These are phyloP conservation scores for Megamerina dolium DNA, from an alignment of 2,888 invertebrate genomes.

Conservation along the genomic window DNA sequence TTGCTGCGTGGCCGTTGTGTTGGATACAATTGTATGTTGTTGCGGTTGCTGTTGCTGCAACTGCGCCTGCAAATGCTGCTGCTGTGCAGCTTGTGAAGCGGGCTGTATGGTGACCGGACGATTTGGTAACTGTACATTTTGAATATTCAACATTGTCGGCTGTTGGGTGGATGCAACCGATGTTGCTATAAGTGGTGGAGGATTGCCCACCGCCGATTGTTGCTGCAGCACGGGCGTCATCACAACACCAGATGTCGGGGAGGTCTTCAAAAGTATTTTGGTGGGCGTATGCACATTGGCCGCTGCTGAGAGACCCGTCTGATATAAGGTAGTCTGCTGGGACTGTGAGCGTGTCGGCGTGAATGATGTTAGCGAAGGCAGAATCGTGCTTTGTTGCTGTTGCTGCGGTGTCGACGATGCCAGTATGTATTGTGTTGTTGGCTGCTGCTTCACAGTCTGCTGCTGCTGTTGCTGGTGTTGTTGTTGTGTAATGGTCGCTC, in stretches of 20 bases:
- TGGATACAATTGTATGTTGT: slow-evolving; percentile 46
- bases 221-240: slow-evolving; percentile 41
- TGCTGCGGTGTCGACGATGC: slow-evolving; percentile 8
- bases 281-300: slow-evolving; percentile 38
- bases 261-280: slow-evolving; percentile 48
- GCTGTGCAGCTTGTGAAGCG: slow-evolving; percentile 47
- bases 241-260: slow-evolving; percentile 44
- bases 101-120: slow-evolving; percentile 48
- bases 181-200: slow-evolving; percentile 47
- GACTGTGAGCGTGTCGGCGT: slow-evolving; percentile 35
- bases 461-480: slow-evolving; percentile 33
- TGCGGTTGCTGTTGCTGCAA: slow-evolving; percentile 42
- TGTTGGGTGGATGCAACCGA: slow-evolving; percentile 31
- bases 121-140: slow-evolving; percentile 48
- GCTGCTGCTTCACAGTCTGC: slow-evolving; percentile 25
- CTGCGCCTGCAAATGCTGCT: slow-evolving; percentile 47
- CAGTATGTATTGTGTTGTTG: slow-evolving; percentile 13
- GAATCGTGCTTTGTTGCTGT: slow-evolving; percentile 22
- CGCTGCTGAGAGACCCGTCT: slow-evolving; percentile 30
- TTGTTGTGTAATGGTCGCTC: slow-evolving; percentile 23
- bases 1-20: slow-evolving; percentile 46
- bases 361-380: slow-evolving; percentile 45
- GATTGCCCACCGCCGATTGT: slow-evolving; percentile 35
- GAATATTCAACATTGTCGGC: slow-evolving; percentile 44
- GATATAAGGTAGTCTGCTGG: slow-evolving; percentile 41